Evolutionary conservation across 2,113 vertebrate genomes (phyloP).

Genomic region (Pangasianodon gigas): DNA sequence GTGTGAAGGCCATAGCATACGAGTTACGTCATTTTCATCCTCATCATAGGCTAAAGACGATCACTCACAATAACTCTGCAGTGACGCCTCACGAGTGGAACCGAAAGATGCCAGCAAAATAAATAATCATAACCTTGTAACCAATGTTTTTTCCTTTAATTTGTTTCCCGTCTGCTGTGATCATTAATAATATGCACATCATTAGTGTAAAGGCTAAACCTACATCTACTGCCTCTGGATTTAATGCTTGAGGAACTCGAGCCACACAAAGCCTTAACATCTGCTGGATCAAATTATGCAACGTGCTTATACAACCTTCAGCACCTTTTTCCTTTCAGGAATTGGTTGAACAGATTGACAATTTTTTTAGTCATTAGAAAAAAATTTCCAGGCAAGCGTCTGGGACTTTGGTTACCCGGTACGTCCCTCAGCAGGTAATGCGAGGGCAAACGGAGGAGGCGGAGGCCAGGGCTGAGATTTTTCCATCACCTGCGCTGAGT

Average conservation of each 20-base stretch:
- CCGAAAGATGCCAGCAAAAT: not conserved
- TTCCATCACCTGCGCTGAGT: conserved; percentile 60
- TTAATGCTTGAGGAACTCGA: conserved; percentile 1
- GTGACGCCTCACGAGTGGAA: not conserved
- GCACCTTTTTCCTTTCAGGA: not conserved
- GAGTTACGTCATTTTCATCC: not conserved
- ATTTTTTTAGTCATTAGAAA: conserved; percentile 11
- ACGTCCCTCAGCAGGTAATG: conserved; percentile 26
- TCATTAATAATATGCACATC: not conserved
- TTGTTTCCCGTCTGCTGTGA: not conserved
- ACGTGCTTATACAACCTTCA: conserved; percentile 18
- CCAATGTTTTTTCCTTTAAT: not conserved
- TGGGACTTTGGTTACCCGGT: conserved; percentile 14
- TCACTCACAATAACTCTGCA: not conserved
- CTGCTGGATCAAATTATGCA: conserved; percentile 39
- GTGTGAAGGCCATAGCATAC: not conserved
- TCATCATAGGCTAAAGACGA: not conserved
- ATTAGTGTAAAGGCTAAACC: not conserved
- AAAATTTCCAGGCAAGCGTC: not conserved
- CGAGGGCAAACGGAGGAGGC: not conserved
- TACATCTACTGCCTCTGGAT: not conserved
- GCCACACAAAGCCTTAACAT: conserved; percentile 32
- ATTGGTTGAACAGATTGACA: conserved; percentile 1
- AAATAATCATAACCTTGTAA: not conserved
- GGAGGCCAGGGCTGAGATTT: conserved; percentile 54